phyloP scores from a whole-genome alignment of 2,888 invertebrate genomes.

The Epinotia bilunana region DNA sequence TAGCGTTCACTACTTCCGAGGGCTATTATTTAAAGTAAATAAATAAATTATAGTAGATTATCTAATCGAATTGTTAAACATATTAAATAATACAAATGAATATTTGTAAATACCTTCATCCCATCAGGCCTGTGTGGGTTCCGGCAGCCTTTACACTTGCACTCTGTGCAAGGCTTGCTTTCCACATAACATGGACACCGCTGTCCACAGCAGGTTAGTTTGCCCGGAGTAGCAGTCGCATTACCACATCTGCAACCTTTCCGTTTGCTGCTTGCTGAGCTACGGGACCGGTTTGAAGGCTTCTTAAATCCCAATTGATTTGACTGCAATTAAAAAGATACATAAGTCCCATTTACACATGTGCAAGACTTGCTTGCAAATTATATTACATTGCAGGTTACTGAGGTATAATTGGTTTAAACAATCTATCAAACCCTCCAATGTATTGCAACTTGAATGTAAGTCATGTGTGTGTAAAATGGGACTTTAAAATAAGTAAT shows the following conservation, averaged over 20 bases:
- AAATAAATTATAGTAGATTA: no score
- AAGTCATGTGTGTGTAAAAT: no score
- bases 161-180: conserved; percentile 94
- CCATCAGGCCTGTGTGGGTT: conserved; percentile 95
- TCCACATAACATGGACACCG: conserved; percentile 97
- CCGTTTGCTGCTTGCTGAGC: conserved; percentile 81
- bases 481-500: no score
- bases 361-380: no score
- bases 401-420: no score
- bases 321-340: conserved; percentile 63
- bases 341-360: neutral
- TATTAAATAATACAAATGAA: neutral
- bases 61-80: no score
- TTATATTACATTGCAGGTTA: no score
- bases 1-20: no score
- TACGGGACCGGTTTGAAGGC: conserved; percentile 76
- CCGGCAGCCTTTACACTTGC: conserved; percentile 96
- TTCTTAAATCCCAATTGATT: conserved; percentile 78
- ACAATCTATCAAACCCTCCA: no score
- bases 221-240: conserved; percentile 94
- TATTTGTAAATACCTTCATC: conserved; percentile 85
- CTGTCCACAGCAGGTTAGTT: conserved; percentile 96
- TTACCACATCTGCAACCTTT: conserved; percentile 96
- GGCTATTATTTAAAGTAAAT: no score
- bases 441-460: no score